A percentile compares a stretch with the other conserved stretches of the same genome.
Conservation (phyloP, 2,113 vertebrate species). For the Megaceryle maxima region DNA sequence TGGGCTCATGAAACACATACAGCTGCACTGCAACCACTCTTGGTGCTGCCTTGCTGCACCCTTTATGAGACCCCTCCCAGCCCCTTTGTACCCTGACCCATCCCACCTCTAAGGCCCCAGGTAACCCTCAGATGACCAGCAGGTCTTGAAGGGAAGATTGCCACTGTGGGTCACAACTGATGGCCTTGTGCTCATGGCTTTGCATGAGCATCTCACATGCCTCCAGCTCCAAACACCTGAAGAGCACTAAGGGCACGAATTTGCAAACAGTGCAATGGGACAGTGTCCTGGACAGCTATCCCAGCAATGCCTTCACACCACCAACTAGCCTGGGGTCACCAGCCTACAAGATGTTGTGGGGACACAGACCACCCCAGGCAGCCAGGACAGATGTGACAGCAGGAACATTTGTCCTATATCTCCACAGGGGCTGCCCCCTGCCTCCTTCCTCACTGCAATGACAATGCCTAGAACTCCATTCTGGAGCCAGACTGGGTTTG, state of each 20-base stretch:
- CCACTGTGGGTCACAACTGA: fast-evolving
- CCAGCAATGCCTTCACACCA: not conserved
- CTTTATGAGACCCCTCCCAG: fast-evolving
- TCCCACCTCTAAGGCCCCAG: fast-evolving
- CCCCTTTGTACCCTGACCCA: fast-evolving
- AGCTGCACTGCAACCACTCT: not conserved
- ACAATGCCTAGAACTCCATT: too few species aligned
- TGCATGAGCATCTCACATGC: not conserved
- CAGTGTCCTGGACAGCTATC: not conserved
- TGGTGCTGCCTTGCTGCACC: fast-evolving
- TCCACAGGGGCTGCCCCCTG: too few species aligned
- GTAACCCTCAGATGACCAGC: not conserved
- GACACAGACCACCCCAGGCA: too few species aligned
- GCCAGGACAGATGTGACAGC: too few species aligned
- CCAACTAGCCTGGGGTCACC: not conserved
- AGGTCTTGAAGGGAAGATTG: not conserved
- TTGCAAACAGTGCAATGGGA: not conserved
- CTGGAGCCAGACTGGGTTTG: too few species aligned
- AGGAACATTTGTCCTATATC: too few species aligned
- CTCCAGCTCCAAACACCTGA: not conserved
- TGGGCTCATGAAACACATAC: fast-evolving
- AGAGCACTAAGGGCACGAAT: too few species aligned
- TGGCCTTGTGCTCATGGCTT: not conserved
- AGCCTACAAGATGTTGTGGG: too few species aligned
- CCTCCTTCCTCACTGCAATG: too few species aligned